Conservation (phyloP, 2,113 vertebrate genomes). For the Globicephala melas region DNA sequence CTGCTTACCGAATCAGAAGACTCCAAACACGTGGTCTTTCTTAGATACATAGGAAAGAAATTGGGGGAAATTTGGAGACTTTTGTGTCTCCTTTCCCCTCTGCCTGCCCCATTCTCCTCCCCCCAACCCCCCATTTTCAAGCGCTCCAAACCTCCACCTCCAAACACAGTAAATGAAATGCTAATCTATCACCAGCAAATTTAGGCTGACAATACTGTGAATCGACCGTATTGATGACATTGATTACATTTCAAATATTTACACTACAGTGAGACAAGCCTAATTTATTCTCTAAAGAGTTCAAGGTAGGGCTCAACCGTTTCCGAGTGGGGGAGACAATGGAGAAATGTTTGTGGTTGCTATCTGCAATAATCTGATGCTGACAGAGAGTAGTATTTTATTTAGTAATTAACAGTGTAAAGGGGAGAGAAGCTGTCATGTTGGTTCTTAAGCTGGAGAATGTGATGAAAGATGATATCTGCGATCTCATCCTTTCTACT, state of each 20-base stretch:
- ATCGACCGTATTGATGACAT: slow-evolving; percentile 83
- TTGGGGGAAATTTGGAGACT: background rate
- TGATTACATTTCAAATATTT: slow-evolving; percentile 87
- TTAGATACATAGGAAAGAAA: background rate
- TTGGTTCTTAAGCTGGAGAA: slow-evolving; percentile 93
- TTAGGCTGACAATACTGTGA: slow-evolving; percentile 80
- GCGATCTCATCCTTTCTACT: slow-evolving; percentile 98
- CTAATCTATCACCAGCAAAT: slow-evolving; percentile 82
- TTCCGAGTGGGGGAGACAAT: slow-evolving; percentile 74
- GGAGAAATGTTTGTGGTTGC: slow-evolving; percentile 84
- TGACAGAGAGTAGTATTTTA: slow-evolving; percentile 92
- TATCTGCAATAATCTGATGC: slow-evolving; percentile 88
- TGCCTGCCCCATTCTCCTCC: background rate
- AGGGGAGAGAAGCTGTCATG: slow-evolving; percentile 91
- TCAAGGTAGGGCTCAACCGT: slow-evolving; percentile 79
- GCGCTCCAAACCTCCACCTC: slow-evolving; percentile 42
- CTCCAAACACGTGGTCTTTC: background rate
- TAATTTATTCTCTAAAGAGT: slow-evolving; percentile 85
- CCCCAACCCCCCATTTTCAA: background rate
- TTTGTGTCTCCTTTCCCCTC: background rate
- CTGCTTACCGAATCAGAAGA: background rate
- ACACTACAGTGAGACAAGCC: slow-evolving; percentile 81
- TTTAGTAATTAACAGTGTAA: slow-evolving; percentile 96
- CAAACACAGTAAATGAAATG: slow-evolving; percentile 77
- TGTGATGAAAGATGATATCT: slow-evolving; percentile 98